phyloP scores from a whole-genome alignment of 2,888 invertebrate genomes.

The Metellina segmentata region DNA sequence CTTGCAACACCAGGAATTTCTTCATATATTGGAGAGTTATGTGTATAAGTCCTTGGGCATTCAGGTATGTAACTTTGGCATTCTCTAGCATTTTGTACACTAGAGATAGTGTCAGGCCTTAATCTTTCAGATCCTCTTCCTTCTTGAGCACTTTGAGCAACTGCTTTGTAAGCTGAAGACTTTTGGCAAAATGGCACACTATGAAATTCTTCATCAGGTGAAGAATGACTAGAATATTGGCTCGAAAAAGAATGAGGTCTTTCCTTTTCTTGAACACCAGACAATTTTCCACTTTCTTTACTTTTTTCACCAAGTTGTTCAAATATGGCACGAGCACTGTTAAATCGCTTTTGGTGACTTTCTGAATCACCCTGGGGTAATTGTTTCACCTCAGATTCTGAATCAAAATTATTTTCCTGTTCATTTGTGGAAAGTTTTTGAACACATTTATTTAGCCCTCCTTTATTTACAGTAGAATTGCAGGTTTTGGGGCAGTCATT shows the following conservation, averaged over 20 bases:
- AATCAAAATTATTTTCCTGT: conserved; percentile 38
- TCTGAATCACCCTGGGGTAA: conserved; percentile 56
- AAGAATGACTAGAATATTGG: conserved; percentile 66
- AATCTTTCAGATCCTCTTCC: conserved; percentile 24
- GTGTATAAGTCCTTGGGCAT: conserved; percentile 30
- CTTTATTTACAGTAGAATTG: conserved; percentile 48
- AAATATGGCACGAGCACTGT: conserved; percentile 94
- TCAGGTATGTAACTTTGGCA: conserved; percentile 25
- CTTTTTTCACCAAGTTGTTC: conserved; percentile 87
- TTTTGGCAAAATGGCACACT: conserved; percentile 44
- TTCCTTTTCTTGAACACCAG: conserved; percentile 37
- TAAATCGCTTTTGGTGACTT: conserved; percentile 80
- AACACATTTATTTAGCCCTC: conserved; percentile 24
- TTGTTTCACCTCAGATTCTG: conserved; percentile 30
- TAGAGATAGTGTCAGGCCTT: conserved; percentile 40
- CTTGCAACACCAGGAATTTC: conserved; percentile 62
- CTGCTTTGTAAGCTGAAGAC: conserved; percentile 9
- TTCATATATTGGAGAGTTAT: conserved; percentile 71
- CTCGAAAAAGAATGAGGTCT: conserved; percentile 52
- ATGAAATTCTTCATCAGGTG: conserved; percentile 58
- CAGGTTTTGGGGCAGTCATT: conserved; percentile 59
- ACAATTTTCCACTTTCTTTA: conserved; percentile 43
- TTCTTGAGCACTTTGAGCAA: conserved; percentile 21
- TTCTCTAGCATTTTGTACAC: conserved; percentile 14
- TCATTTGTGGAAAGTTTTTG: conserved; percentile 28